Conservation (phyloP, 2,113 vertebrate species). For the Coregonus clupeaformis region DNA sequence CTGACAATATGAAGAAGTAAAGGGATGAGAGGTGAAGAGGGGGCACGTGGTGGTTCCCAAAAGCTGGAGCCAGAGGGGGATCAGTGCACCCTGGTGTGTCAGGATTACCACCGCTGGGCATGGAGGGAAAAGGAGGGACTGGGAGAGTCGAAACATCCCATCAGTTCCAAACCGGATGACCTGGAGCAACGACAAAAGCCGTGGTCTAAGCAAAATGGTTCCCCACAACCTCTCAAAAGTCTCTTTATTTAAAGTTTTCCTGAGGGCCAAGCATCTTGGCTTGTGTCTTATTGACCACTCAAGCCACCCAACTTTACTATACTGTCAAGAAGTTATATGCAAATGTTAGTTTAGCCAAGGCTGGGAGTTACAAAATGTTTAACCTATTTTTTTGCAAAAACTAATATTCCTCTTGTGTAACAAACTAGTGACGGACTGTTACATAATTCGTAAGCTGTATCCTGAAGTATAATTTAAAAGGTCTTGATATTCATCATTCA, state of each 20-base stretch:
- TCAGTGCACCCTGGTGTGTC: neutral
- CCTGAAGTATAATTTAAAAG: constrained; percentile 33
- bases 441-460: neutral
- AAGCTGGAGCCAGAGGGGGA: neutral
- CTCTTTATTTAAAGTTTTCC: too few species aligned
- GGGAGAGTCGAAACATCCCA: neutral
- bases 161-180: neutral
- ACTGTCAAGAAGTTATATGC: too few species aligned
- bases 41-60: too few species aligned
- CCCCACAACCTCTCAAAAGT: neutral
- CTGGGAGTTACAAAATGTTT: neutral
- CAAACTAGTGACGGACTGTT: neutral
- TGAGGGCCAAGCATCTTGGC: too few species aligned
- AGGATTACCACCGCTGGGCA: neutral
- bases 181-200: neutral
- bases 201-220: neutral
- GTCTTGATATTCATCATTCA: constrained; percentile 22
- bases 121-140: too few species aligned
- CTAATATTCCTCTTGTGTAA: constrained; percentile 12
- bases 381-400: too few species aligned
- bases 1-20: too few species aligned
- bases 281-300: too few species aligned
- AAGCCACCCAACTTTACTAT: too few species aligned
- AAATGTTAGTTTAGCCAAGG: too few species aligned
- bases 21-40: neutral